Conservation (phyloP, 2,113 vertebrate species). For the human (Homo sapiens) region DNA sequence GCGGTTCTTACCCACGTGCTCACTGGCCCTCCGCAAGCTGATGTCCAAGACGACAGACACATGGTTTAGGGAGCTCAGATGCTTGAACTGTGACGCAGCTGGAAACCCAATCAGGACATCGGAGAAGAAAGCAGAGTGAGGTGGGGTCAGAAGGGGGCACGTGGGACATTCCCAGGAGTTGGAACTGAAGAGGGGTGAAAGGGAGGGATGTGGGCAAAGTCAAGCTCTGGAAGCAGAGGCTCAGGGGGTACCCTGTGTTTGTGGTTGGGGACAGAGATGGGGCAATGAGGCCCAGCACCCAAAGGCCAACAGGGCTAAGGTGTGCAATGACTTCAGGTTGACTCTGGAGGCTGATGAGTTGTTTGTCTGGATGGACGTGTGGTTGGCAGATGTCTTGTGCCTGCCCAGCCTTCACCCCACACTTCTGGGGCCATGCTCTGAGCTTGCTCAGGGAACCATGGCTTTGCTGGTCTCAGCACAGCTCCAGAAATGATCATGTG, state of each 20-base stretch:
- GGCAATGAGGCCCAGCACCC: background rate
- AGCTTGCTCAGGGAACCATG: background rate
- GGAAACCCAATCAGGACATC: background rate
- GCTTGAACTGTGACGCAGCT: rapidly evolving
- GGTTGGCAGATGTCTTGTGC: background rate
- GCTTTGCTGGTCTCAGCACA: too few species aligned
- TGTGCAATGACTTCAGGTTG: background rate
- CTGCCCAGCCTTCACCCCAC: background rate
- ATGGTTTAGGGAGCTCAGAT: background rate
- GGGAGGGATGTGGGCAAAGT: background rate
- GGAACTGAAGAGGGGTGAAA: background rate
- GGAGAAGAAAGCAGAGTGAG: background rate
- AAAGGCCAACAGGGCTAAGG: too few species aligned
- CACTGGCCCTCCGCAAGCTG: background rate
- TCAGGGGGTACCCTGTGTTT: background rate
- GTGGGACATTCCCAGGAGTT: background rate
- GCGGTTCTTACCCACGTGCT: background rate
- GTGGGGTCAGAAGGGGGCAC: background rate
- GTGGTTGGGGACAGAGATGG: background rate
- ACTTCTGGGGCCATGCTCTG: background rate
- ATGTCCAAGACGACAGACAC: background rate
- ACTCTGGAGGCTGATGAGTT: background rate
- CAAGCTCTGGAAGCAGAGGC: background rate
- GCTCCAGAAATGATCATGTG: background rate
- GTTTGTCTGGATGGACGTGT: rapidly evolving